Conservation (phyloP, 1,140 invertebrate species). For the Bombus consobrinus region DNA sequence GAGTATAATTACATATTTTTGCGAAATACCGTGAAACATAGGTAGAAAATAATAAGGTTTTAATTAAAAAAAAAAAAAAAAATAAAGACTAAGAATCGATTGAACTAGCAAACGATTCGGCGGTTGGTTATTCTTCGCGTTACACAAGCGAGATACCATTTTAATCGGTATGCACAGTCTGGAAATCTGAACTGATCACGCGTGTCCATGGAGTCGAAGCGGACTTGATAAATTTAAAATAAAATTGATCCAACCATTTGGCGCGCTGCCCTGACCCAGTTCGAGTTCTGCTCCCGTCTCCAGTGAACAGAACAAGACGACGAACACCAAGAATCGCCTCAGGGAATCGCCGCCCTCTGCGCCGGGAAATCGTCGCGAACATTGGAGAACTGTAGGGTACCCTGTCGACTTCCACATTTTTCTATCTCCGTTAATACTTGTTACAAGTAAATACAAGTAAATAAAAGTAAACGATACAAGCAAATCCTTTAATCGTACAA, state of each 20-base stretch:
- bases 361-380: constrained; percentile 28
- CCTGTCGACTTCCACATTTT: neutral
- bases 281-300: constrained; percentile 71
- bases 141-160: constrained; percentile 11
- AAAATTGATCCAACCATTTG: constrained; percentile 73
- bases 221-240: constrained; percentile 74
- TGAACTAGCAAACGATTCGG: neutral
- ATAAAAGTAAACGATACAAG: too few relatives aligned
- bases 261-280: constrained; percentile 75
- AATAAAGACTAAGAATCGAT: neutral
- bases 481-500: neutral
- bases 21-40: neutral
- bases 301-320: constrained; percentile 51
- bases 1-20: neutral
- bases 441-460: neutral
- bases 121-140: neutral
- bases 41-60: neutral
- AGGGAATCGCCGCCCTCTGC: constrained; percentile 69
- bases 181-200: constrained; percentile 45
- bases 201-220: constrained; percentile 45
- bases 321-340: constrained; percentile 67
- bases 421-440: neutral
- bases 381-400: neutral
- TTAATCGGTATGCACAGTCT: constrained; percentile 26
- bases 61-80: neutral